phyloP scores from a whole-genome alignment of 2,797 vertebrate genomes.

The Moxostoma hubbsi region DNA sequence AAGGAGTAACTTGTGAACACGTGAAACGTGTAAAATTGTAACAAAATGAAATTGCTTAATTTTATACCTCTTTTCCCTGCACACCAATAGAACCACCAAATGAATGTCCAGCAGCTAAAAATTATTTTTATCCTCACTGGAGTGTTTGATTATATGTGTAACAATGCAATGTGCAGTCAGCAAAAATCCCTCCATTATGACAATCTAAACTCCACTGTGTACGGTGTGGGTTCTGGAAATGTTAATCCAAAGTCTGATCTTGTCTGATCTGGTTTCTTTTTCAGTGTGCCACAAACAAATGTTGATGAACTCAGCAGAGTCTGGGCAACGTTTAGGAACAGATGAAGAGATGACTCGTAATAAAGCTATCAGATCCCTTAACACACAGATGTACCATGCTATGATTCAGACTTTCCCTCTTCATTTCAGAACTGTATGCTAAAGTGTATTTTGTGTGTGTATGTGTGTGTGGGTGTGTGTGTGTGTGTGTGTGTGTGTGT shows the following conservation, averaged over 20 bases:
- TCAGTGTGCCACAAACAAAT: constrained; percentile 32
- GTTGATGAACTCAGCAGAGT: constrained; percentile 27
- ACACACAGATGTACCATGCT: constrained; percentile 25
- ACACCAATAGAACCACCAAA: constrained; percentile 13
- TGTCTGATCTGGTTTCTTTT: constrained; percentile 36
- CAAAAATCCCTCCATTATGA: constrained; percentile 9
- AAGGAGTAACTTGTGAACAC: not conserved
- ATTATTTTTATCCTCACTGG: not conserved
- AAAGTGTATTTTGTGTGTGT: not conserved
- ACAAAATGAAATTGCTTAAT: not conserved
- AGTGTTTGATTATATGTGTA: not conserved
- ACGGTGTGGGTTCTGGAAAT: not conserved
- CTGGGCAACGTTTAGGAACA: constrained; percentile 23
- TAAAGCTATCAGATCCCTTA: constrained; percentile 17
- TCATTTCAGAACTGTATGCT: not conserved
- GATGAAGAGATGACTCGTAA: constrained; percentile 35
- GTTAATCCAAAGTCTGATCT: constrained; percentile 28
- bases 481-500: no score
- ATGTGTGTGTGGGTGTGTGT: not conserved
- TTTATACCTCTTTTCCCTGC: constrained; percentile 16
- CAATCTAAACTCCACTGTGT: constrained; percentile 18
- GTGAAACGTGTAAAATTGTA: not conserved
- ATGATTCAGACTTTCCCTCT: constrained; percentile 36
- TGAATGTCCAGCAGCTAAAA: not conserved
- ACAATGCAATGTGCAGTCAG: not conserved